Conservation (phyloP, 2,797 vertebrate genomes). For the Rhynchotus rufescens region DNA sequence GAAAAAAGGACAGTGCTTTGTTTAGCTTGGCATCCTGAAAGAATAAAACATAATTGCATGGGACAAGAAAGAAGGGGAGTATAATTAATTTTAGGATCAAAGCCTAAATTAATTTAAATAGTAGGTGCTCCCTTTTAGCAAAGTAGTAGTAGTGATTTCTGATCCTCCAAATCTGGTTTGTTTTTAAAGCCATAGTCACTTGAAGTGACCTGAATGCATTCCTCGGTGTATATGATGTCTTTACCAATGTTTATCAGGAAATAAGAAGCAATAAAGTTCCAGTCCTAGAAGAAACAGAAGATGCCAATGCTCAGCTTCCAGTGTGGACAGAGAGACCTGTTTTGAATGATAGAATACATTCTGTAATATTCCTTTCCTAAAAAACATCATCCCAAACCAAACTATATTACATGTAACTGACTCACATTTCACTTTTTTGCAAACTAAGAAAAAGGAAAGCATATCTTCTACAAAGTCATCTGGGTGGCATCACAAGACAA, state of each 20-base stretch:
- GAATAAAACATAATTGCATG: slow-evolving; percentile 11
- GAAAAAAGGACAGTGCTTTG: not conserved
- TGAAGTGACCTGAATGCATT: not conserved
- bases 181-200: slow-evolving; percentile 2
- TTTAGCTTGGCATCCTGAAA: not conserved
- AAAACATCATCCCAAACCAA: not conserved
- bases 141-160: not conserved
- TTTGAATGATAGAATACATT: not conserved
- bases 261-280: not conserved
- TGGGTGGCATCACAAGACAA: not conserved
- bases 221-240: not conserved
- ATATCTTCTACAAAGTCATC: not conserved
- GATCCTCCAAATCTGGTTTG: not conserved
- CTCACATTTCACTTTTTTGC: not conserved
- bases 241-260: not conserved
- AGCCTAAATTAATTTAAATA: not conserved
- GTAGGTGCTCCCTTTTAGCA: not conserved
- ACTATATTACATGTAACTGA: not conserved
- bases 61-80: not conserved
- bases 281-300: slow-evolving; percentile 17
- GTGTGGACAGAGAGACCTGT: not conserved
- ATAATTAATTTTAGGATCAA: not conserved
- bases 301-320: not conserved
- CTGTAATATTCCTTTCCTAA: not conserved
- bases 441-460: not conserved